Base-by-base conservation (phyloP, 2,888 invertebrate genomes). In the Marasmarcha lunaedactyla region DNA sequence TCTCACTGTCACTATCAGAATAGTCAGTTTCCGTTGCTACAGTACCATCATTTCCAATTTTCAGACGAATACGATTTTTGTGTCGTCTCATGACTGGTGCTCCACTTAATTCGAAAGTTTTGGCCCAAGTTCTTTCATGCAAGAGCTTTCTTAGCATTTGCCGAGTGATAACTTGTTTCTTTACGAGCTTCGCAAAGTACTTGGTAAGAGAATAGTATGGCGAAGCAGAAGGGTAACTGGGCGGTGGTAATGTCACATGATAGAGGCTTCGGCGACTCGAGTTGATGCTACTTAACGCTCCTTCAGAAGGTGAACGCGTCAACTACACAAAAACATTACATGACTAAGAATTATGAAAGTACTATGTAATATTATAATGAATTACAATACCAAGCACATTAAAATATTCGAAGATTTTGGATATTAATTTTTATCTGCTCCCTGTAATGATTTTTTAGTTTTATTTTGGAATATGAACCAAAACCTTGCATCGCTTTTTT, bases 191-290 rank as follows among this genome's bases (percentile, higher is more conserved):
- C 46, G 90, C 89, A 65, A 91, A 93, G 70, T 89, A 89, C 63
- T 89, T 89, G 34, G 91, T 91, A 47, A 94, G 85, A 47, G 89
- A 89, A 51, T 90, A 88, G 70, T 92, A 93, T 15, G 93, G 93
- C 37, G 92, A 89, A 50, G 90, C 89, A 55, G 90, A 86, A 60
- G 90, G 91, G 78, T 89, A 91, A 72, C 88, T 89, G 71, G 88
- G 87, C 48, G 92, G 90, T 47, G 91, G 91, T 57, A 89, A 77
- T 40, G 88, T 88, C 51, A 88, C 78, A 60, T 83, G 85, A 66
- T 86, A 84, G 41, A 84, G 72, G 63, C 84, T 84, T 52, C 84
- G 81, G 39, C 84, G 76, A 54, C 72, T 76, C 69, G 68, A 64
- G 71, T 74, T 83, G 79, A 83, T 74, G 60, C 83, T 81, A 74